Evolutionary conservation across 2,113 vertebrate genomes (phyloP).

Genomic region (Lanius ludovicianus): DNA sequence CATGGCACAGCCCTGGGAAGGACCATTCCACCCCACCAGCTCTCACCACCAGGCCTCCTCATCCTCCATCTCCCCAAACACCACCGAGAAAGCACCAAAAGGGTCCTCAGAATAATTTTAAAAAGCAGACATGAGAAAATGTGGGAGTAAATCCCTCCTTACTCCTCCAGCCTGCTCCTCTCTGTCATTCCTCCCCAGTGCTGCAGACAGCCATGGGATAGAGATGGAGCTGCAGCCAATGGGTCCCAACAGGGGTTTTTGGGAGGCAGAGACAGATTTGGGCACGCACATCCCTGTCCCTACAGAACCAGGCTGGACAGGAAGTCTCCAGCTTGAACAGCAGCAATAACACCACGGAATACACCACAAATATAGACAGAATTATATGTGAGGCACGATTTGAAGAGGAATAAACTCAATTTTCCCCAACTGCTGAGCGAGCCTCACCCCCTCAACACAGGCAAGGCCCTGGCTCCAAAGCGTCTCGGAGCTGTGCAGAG

Average conservation of each 20-base stretch:
- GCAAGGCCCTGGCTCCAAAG: not conserved
- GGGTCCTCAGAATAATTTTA: not conserved
- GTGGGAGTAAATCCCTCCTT: not conserved
- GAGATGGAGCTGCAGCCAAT: not conserved
- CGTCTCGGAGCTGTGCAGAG: not conserved
- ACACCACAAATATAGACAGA: rapidly evolving
- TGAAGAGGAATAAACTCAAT: not conserved
- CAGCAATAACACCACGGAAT: rapidly evolving
- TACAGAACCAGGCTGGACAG: not conserved
- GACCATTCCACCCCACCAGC: not conserved
- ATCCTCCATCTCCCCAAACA: not conserved
- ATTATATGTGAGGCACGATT: rapidly evolving
- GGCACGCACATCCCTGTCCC: not conserved
- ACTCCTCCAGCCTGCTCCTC: not conserved
- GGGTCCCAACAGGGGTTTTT: not conserved
- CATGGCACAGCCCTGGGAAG: not conserved
- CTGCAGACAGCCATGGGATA: not conserved
- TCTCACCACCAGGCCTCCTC: not conserved
- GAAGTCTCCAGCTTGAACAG: not conserved
- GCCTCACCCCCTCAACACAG: not conserved
- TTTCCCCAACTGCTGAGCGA: not conserved
- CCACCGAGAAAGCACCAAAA: not conserved
- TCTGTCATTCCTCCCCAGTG: rapidly evolving
- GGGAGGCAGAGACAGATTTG: rapidly evolving
- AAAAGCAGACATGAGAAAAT: not conserved